Evolutionary conservation across 2,113 vertebrate species (phyloP), one percentile per base, ranked within the genome.

Genomic region (Cacatua alba): DNA sequence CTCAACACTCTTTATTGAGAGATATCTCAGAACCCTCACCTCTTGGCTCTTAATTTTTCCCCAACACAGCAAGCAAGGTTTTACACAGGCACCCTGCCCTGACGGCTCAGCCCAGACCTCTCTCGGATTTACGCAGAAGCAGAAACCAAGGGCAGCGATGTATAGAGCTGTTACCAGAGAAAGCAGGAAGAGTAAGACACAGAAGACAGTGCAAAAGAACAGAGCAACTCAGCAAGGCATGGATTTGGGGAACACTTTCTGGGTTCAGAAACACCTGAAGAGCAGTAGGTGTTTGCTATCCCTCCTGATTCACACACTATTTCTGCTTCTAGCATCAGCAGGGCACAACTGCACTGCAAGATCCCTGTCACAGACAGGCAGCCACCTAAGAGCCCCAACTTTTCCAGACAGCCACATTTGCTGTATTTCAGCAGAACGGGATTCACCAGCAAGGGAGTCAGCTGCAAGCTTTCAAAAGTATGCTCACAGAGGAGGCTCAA

Each of bases 261-360:
- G 29, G 7, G 17, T 72, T 52, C 81, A 55, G 23, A 59, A 63
- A 41, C 33, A 28, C 28, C 28, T 33, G 17, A 41, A 70, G n/a
- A 62, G 24, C 52, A 1, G 0, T 1, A 64, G 39, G 8, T 37
- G 28, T 59, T 82, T 44, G 14, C 28, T 41, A 82, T 35, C 3
- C 4, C 44, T 23, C 19, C 35, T 35, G 21, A 64, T 82, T 35
- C 0, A 0, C 14, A 39, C 2, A 0, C 16, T 52, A 55, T 39
- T 75, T 21, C 72, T 20, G 11, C 26, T 90, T 76, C 43, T 28
- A 60, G 49, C 25, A 44, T 11, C 57, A 33, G 25, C 5, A 65
- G 63, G 48, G 9, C 31, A 89, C 0, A 0, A 70, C 0, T 64
- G 48, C 13, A 39, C 41, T 25, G 18, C 46, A 70, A 70, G 28